Evolutionary conservation across 2,888 invertebrate species (phyloP), one percentile per base, ranked within the genome.

Genomic region (Noctua fimbriata): DNA sequence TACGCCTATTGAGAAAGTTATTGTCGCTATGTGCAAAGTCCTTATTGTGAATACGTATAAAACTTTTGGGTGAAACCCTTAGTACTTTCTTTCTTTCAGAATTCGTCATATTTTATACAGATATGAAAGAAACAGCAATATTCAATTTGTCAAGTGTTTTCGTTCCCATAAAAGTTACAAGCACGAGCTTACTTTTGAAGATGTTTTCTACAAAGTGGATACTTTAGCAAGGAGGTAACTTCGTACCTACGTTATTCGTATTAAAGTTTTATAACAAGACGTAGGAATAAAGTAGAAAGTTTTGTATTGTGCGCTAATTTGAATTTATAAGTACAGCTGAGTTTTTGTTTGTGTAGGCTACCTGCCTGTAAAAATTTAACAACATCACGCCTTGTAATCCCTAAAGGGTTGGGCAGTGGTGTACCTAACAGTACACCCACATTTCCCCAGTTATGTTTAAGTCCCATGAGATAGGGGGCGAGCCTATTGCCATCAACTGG

Each of bases 251-350:
- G 32, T 55, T 41, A 63, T 28, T 41, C 16, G 41, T 69, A 18
- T 41, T 73, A 44, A 73, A 76, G 28, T 73, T 76, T 66, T 12
- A 16, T 47, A 21, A 73, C 28, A 66, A 66, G 36, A 58, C 21
- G 2, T 32, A 18, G 58, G 67, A 24, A 58, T 69, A 52, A 69
- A 86, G 77, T 86, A 41, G 7, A 83, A 78, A 83, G 73, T 84
- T 86, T 67, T 58, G n/a, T 70, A n/a, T 72, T 24, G 4, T n/a
- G 14, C 1, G n/a, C 9, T 69, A 49, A 78, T 78, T 47, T 58
- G 21, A 47, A 41, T 78, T 69, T 49, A 69, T 65, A 21, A 47
- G n/a, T 28, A 18, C 44, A 60, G 49, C 49, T 32, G 49, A 32
- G 36, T n/a, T 16, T n/a, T 66, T 66, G 66, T 65, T 65, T 24